Conservation (phyloP, 35 echinoderm and acorn worm species). For the Holothuria glaberrima region DNA sequence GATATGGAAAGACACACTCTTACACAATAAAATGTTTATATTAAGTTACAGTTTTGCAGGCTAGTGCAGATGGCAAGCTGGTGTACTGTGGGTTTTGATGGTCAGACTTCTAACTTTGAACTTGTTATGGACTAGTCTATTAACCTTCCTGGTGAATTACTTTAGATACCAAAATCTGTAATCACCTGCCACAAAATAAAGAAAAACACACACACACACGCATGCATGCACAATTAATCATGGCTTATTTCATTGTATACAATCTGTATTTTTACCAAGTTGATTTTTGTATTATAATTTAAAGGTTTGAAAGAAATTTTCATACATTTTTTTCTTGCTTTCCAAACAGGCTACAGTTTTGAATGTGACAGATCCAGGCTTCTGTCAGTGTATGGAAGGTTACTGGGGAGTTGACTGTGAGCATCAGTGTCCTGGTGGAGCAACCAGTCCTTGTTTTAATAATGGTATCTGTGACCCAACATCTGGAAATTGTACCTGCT, state of each 20-base stretch:
- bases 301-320: background rate
- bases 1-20: no score
- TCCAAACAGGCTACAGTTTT: background rate
- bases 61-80: no score
- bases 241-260: background rate
- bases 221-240: background rate
- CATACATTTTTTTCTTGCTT: background rate
- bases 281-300: background rate
- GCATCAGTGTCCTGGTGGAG: constrained; percentile 80
- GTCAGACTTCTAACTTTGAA: no score
- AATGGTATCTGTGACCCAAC: constrained; percentile 70
- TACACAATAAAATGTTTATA: no score
- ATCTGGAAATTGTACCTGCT: constrained; percentile 71
- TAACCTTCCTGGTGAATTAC: no score
- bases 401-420: constrained; percentile 88
- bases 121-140: no score
- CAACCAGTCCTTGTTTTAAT: constrained; percentile 72
- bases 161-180: no score
- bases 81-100: no score
- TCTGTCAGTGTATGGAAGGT: constrained; percentile 76
- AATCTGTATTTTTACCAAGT: background rate
- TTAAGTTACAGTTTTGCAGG: no score
- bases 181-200: no score
- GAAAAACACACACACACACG: no score
- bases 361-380: constrained; percentile 37